phyloP scores from a whole-genome alignment of 2,113 vertebrate species.

The Aix galericulata region DNA sequence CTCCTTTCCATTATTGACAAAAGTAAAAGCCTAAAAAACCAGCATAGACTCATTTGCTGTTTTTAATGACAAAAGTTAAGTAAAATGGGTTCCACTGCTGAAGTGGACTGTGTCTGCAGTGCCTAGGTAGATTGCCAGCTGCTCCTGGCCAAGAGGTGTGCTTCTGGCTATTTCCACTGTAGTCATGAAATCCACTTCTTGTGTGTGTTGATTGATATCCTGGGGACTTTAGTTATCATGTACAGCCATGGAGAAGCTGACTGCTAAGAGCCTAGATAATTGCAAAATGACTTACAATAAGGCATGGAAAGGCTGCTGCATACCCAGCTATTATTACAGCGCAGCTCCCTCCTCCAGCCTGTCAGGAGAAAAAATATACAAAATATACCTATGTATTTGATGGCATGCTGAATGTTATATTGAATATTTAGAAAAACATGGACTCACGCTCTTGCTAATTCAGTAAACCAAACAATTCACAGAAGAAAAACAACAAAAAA shows the following conservation, averaged over 20 bases:
- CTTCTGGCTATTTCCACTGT: neutral
- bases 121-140: neutral
- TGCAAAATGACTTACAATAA: neutral
- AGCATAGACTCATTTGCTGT: neutral
- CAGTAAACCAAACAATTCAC: neutral
- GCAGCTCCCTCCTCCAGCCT: neutral
- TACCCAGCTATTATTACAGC: neutral
- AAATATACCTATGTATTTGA: neutral
- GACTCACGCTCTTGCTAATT: neutral
- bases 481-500: neutral
- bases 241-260: neutral
- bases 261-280: neutral
- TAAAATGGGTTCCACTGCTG: neutral
- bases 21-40: neutral
- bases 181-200: neutral
- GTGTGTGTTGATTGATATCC: neutral
- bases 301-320: neutral
- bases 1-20: neutral
- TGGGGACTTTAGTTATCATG: neutral
- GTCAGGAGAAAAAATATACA: neutral
- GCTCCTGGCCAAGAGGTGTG: neutral
- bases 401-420: neutral
- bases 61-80: neutral
- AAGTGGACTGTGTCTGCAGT: neutral
- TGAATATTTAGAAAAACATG: neutral